These are phyloP conservation scores for Butorides virescens DNA, from an alignment of 2,113 vertebrate species.

Conservation along the genomic window DNA sequence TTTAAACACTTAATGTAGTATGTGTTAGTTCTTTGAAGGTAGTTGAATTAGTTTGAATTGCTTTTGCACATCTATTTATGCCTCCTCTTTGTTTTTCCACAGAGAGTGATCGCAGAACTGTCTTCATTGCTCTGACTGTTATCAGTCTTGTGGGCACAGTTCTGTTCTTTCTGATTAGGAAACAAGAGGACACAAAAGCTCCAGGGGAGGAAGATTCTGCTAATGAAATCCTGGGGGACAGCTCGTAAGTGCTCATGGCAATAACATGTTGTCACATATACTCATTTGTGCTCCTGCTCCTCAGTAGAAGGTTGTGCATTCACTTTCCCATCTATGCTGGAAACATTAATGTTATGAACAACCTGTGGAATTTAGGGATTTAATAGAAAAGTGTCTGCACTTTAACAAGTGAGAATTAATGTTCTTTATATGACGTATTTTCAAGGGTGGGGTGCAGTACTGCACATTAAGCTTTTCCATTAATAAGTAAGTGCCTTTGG, in stretches of 20 bases:
- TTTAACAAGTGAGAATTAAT: background rate
- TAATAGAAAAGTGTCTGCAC: background rate
- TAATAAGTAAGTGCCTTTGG: background rate
- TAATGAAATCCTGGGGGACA: conserved; percentile 63
- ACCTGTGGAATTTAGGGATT: background rate
- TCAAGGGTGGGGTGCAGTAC: background rate
- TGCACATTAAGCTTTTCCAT: background rate
- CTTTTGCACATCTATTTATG: background rate
- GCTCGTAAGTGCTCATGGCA: conserved; percentile 62
- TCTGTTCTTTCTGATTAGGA: conserved; percentile 95
- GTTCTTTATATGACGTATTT: background rate
- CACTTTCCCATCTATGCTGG: background rate
- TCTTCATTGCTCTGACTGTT: conserved; percentile 94
- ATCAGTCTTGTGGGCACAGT: conserved; percentile 95
- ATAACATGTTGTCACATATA: background rate
- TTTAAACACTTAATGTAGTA: background rate
- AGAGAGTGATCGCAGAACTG: conserved; percentile 92
- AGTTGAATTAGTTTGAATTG: background rate
- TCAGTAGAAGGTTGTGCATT: background rate
- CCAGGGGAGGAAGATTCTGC: conserved; percentile 69
- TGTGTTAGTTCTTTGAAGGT: background rate
- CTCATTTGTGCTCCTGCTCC: background rate
- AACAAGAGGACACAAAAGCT: conserved; percentile 73
- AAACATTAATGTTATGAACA: background rate
- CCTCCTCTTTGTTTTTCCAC: conserved; percentile 32